Percentiles rank a stretch among this genome's conserved stretches.
Evolutionary conservation across 2,888 invertebrate genomes (phyloP).

Genomic region (Myopa testacea): DNA sequence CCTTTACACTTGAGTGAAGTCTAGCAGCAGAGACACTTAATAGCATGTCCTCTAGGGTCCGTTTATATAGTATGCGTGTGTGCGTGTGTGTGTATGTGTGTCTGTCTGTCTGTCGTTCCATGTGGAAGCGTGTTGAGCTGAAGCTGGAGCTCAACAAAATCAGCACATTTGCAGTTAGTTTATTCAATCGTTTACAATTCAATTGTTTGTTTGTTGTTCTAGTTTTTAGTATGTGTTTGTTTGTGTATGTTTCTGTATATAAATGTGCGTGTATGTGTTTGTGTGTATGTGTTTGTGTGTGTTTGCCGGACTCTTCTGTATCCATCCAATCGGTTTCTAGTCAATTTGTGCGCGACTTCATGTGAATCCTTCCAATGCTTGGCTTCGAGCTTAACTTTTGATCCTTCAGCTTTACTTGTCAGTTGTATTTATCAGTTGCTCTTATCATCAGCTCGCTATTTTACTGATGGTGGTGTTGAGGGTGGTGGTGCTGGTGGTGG

Average conservation of each 20-base stretch:
- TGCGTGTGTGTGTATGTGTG: slow-evolving; percentile 18
- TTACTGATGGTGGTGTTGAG: too few relatives aligned
- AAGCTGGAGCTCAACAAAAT: background rate
- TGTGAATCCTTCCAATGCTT: background rate
- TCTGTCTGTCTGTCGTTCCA: background rate
- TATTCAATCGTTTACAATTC: background rate
- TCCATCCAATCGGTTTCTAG: background rate
- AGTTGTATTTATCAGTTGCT: background rate
- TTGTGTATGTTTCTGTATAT: background rate
- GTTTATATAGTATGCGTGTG: background rate
- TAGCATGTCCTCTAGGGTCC: background rate
- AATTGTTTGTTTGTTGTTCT: slow-evolving; percentile 1
- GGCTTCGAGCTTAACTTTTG: background rate
- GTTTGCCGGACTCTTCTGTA: background rate
- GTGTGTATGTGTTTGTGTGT: background rate
- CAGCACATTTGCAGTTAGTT: background rate
- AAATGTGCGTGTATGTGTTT: background rate
- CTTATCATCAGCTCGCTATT: too few relatives aligned
- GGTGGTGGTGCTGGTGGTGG: too few relatives aligned
- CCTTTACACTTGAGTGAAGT: slow-evolving; percentile 7
- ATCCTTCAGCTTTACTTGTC: background rate
- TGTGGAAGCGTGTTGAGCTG: background rate
- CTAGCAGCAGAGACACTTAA: background rate
- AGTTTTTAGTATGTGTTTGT: background rate
- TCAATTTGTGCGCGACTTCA: background rate